These are phyloP conservation scores for Campoletis sonorensis DNA, from an alignment of 1,140 invertebrate genomes.

Conservation along the genomic window DNA sequence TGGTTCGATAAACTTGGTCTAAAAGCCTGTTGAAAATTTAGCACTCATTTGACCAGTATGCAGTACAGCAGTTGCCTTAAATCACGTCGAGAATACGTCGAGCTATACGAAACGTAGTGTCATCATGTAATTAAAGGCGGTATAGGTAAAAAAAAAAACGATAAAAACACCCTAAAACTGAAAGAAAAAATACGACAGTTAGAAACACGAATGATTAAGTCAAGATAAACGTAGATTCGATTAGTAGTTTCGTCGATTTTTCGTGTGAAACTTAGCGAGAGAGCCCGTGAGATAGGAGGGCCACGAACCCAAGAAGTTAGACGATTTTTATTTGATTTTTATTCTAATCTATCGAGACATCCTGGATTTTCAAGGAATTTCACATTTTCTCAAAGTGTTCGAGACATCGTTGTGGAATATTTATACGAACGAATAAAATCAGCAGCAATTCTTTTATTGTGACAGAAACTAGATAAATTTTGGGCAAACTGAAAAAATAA, in stretches of 20 bases:
- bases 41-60: too few relatives aligned
- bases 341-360: not conserved
- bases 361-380: not conserved
- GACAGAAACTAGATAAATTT: too few relatives aligned
- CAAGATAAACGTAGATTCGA: conserved; percentile 11
- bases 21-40: too few relatives aligned
- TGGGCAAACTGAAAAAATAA: too few relatives aligned
- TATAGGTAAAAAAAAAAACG: not conserved
- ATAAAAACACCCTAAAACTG: too few relatives aligned
- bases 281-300: not conserved
- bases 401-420: too few relatives aligned
- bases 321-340: not conserved
- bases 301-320: not conserved
- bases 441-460: too few relatives aligned
- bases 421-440: too few relatives aligned
- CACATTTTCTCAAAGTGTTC: not conserved
- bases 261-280: not conserved
- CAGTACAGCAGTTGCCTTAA: too few relatives aligned
- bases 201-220: not conserved
- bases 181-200: conserved; percentile 8
- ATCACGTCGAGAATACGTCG: conserved; percentile 11
- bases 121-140: conserved; percentile 26
- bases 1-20: too few relatives aligned
- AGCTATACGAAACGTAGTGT: conserved; percentile 26
- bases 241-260: not conserved